Base-by-base conservation (phyloP, 2,888 invertebrate genomes). In the Dasysyrphus tricinctus region DNA sequence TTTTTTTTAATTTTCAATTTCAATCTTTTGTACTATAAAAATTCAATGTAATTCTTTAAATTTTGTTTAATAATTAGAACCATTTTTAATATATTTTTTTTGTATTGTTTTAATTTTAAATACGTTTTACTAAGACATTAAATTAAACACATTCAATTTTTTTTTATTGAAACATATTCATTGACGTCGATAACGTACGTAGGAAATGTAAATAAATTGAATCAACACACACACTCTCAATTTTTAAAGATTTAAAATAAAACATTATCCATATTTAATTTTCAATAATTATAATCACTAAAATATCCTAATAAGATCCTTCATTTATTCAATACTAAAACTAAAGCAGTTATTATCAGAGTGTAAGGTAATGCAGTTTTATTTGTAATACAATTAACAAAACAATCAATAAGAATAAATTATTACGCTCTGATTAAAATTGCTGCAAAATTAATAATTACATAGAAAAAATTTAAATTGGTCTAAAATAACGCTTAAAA, bases 1-100 rank as follows among this genome's bases (percentile, higher is more conserved):
- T 57, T 57, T 34, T 56, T 74, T 72, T 79, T 42, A 67, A 47
- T 77, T 77, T 16, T 88, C 61, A 16, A 76, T 59, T 69, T 65
- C n/a, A n/a, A n/a, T 74, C 16, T 74, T 80, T 75, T 78, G 37
- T 80, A 65, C 11, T 44, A 72, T 76, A 76, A 72, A 24, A 47
- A 39, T 51, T 72, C 49, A 56, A 39, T 67, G 47, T 84, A 39
- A 42, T 51, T 67, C 47, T 74, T 19, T 67, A 16, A 75, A 57
- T 54, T 73, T 80, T 73, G 56, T 67, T 74, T 49, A 16, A 9
- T 39, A 19, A 37, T 65, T 47, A 47, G 19, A 74, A 70, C 0
- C 7, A 70, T 24, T 32, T 32, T 29, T 69, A 56, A 57, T 49
- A 67, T 42, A 49, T 61, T 69, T 59, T 24, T 24, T 42, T 51